These are phyloP conservation scores for Micromesistius poutassou DNA, from an alignment of 2,797 vertebrate genomes.

Conservation along the genomic window DNA sequence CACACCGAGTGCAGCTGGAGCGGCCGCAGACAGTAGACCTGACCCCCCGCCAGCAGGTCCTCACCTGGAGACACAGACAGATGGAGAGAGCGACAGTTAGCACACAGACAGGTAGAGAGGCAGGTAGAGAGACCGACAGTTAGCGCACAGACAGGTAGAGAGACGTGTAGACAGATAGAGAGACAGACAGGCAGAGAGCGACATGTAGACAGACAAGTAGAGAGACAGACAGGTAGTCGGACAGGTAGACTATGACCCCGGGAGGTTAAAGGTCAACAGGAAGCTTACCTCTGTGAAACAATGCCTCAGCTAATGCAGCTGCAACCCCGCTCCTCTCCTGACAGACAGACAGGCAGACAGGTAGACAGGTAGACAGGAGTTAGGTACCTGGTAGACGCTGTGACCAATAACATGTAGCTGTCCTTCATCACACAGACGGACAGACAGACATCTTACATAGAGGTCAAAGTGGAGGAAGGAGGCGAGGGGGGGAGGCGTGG, in stretches of 20 bases:
- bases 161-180: not conserved
- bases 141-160: not conserved
- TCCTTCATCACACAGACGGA: not conserved
- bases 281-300: slow-evolving; percentile 88
- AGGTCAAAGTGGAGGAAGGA: slow-evolving; percentile 89
- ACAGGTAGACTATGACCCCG: not conserved
- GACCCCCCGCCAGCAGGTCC: slow-evolving; percentile 85
- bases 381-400: not conserved
- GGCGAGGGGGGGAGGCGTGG: slow-evolving; percentile 82
- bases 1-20: slow-evolving; percentile 90
- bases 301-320: slow-evolving; percentile 88
- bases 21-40: slow-evolving; percentile 87
- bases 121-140: not conserved
- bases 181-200: not conserved
- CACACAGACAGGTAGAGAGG: not conserved
- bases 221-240: not conserved
- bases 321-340: slow-evolving; percentile 95
- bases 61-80: slow-evolving; percentile 75
- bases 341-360: slow-evolving; percentile 12
- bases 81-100: not conserved
- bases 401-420: not conserved
- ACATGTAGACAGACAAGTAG: not conserved
- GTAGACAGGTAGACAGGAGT: not conserved
- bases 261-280: slow-evolving; percentile 10
- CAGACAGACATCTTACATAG: slow-evolving; percentile 81